Evolutionary conservation across 2,113 vertebrate species (phyloP).

Genomic region (Microtus ochrogaster): DNA sequence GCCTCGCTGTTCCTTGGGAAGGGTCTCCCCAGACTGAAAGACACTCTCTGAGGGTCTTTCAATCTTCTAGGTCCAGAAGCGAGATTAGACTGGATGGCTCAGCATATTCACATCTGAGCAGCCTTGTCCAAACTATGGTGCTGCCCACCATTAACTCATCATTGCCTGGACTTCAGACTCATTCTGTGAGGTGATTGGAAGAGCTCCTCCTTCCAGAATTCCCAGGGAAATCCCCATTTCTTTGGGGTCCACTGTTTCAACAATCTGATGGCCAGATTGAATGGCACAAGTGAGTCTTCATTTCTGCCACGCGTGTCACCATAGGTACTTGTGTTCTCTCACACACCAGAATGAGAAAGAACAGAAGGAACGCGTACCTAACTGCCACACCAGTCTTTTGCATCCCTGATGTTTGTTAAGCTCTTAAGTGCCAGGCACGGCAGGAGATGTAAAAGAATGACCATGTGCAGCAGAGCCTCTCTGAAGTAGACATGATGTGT

Average conservation of each 20-base stretch:
- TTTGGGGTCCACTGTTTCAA: neutral
- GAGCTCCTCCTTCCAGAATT: neutral
- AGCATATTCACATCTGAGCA: neutral
- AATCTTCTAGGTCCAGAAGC: neutral
- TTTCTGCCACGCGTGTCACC: neutral
- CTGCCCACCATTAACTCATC: neutral
- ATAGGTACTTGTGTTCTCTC: neutral
- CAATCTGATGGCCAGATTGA: neutral
- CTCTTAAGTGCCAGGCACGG: neutral
- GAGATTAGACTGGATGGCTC: neutral
- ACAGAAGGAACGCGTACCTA: accelerated
- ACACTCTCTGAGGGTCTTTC: too few relatives aligned
- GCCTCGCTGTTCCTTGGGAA: too few relatives aligned
- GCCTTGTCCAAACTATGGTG: neutral
- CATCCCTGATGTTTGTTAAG: neutral
- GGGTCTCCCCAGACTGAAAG: too few relatives aligned
- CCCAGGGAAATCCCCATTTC: neutral
- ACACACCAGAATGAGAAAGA: too few relatives aligned
- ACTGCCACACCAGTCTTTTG: neutral
- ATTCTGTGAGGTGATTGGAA: neutral
- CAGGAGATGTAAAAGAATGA: neutral
- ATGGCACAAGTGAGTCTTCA: neutral
- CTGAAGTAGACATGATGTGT: neutral
- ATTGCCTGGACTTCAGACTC: neutral
- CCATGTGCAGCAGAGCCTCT: conserved; percentile 14